Percentiles rank a stretch among this genome's conserved stretches.
Evolutionary conservation across 2,113 vertebrate species (phyloP).

Genomic region (Bettongia penicillata): DNA sequence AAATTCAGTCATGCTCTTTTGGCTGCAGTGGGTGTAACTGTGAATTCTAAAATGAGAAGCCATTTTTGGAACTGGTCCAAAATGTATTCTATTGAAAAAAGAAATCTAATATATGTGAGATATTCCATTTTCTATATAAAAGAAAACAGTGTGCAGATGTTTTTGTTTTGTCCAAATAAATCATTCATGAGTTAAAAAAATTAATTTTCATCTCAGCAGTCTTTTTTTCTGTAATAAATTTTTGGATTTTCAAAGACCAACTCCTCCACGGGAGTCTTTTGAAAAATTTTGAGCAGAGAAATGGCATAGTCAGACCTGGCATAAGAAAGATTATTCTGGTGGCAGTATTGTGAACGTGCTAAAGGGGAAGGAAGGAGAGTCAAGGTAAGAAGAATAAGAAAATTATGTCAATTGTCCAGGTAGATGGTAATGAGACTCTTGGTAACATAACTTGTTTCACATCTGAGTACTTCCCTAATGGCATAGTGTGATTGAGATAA

Average conservation of each 20-base stretch:
- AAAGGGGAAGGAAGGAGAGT: background rate
- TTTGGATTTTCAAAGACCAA: too few relatives aligned
- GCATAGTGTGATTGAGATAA: background rate
- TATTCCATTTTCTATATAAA: slow-evolving; percentile 74
- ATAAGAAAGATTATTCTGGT: background rate
- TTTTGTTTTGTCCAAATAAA: slow-evolving; percentile 82
- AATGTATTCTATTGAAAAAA: slow-evolving; percentile 66
- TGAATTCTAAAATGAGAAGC: slow-evolving; percentile 80
- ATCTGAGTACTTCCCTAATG: background rate
- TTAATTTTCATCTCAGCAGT: background rate
- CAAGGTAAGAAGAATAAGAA: background rate
- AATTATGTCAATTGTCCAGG: background rate
- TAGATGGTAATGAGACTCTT: background rate
- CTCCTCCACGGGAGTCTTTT: background rate
- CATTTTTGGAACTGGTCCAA: slow-evolving; percentile 52
- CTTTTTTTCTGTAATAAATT: background rate
- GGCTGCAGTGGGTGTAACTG: slow-evolving; percentile 88
- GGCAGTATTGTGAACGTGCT: background rate
- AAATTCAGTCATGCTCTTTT: slow-evolving; percentile 89
- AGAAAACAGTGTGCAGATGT: slow-evolving; percentile 61
- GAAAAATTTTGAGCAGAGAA: background rate
- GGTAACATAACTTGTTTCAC: background rate
- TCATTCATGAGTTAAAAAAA: slow-evolving; percentile 33
- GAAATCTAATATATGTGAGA: slow-evolving; percentile 82
- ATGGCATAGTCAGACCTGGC: background rate